Conservation (phyloP, 2,113 vertebrate species). For the Rhabdornis inornatus region DNA sequence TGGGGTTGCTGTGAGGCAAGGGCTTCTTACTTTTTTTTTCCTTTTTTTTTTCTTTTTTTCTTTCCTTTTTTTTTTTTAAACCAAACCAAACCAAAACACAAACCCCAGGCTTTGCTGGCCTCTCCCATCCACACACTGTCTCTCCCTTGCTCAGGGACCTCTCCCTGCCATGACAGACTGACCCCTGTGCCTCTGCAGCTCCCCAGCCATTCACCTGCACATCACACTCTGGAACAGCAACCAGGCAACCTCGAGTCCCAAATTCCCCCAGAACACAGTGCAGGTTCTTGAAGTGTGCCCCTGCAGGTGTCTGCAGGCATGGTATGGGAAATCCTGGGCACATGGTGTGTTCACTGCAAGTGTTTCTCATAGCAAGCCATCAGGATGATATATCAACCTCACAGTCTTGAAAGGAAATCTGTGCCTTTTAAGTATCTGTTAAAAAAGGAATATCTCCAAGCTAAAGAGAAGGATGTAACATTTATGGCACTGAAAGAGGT, state of each 20-base stretch:
- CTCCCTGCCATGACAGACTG: background rate
- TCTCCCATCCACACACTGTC: rapidly evolving
- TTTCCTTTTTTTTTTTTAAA: too few relatives aligned
- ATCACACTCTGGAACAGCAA: background rate
- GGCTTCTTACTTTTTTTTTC: background rate
- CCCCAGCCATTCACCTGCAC: background rate
- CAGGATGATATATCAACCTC: rapidly evolving
- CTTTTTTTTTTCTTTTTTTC: too few relatives aligned
- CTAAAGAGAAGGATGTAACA: background rate
- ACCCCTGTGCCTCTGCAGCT: rapidly evolving
- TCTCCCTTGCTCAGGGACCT: background rate
- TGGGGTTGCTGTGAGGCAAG: rapidly evolving
- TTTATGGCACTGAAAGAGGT: background rate
- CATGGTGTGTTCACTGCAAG: rapidly evolving
- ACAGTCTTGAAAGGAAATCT: background rate
- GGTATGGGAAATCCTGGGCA: background rate
- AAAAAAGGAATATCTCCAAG: background rate
- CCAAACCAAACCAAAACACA: background rate
- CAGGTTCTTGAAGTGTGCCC: background rate
- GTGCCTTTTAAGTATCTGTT: background rate
- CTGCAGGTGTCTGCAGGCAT: background rate
- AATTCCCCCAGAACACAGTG: background rate
- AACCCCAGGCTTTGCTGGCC: background rate
- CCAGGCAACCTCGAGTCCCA: rapidly evolving
- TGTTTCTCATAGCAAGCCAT: background rate